phyloP scores from a whole-genome alignment of 2,888 invertebrate genomes.

The Resseliella maxima region DNA sequence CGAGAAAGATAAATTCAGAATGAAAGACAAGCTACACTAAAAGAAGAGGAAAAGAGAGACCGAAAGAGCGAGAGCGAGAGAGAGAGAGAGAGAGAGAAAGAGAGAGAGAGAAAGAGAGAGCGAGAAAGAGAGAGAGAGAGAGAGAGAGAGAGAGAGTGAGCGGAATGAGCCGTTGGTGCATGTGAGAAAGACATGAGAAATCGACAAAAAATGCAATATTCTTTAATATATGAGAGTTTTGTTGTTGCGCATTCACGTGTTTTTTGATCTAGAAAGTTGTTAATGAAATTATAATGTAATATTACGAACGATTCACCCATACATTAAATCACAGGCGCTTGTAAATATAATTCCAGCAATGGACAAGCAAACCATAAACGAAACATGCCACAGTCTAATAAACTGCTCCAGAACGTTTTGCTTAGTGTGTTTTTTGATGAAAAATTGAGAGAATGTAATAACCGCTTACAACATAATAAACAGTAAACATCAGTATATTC shows the following conservation, averaged over 20 bases:
- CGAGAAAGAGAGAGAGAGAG: too few relatives aligned
- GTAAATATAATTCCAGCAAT: background rate
- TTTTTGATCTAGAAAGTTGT: slow-evolving; percentile 38
- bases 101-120: too few relatives aligned
- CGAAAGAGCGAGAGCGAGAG: too few relatives aligned
- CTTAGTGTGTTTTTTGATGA: too few relatives aligned
- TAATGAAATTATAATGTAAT: slow-evolving; percentile 53
- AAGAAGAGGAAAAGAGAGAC: too few relatives aligned
- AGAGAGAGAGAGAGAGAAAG: too few relatives aligned
- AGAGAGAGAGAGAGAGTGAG: too few relatives aligned
- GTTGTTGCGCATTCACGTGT: background rate
- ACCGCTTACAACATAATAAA: slow-evolving; percentile 33
- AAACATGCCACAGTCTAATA: background rate
- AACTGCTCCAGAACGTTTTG: slow-evolving; percentile 7
- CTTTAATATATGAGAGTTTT: background rate
- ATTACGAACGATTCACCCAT: slow-evolving; percentile 1
- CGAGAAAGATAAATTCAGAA: too few relatives aligned
- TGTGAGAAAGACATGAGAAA: too few relatives aligned
- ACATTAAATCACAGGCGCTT: background rate
- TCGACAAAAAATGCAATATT: background rate
- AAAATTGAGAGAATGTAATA: background rate
- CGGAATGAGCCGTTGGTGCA: too few relatives aligned
- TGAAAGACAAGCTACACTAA: too few relatives aligned
- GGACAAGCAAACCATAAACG: slow-evolving; percentile 25
- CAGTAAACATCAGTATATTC: background rate